Percentiles rank a stretch among this genome's conserved stretches.
Evolutionary conservation across 1,140 invertebrate species (phyloP).

Genomic region (Delia radicum): DNA sequence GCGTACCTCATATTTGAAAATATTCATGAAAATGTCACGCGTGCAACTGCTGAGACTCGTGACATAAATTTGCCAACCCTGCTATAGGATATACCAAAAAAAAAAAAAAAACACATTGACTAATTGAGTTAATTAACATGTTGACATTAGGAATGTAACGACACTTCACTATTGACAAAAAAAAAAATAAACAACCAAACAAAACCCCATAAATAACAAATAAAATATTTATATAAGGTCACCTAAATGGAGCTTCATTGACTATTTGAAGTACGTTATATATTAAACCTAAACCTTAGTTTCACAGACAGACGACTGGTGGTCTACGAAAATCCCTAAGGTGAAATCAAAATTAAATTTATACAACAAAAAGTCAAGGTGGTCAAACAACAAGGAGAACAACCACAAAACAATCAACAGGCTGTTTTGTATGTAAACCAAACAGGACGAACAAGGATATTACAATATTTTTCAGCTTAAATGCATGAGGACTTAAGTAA

Average conservation of each 20-base stretch:
- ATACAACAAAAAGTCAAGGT: not conserved
- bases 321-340: not conserved
- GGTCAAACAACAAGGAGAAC: not conserved
- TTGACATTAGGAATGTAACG: not conserved
- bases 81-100: too few species aligned
- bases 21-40: too few species aligned
- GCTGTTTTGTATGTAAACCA: not conserved
- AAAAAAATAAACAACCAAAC: too few species aligned
- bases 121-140: not conserved
- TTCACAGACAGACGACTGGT: not conserved
- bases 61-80: too few species aligned
- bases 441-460: not conserved
- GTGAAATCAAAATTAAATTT: not conserved
- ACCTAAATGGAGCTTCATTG: not conserved
- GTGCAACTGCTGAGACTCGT: too few species aligned
- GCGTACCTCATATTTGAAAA: too few species aligned
- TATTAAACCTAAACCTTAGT: not conserved
- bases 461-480: too few species aligned
- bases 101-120: not conserved
- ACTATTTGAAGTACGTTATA: not conserved
- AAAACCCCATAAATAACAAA: not conserved
- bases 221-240: not conserved
- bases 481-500: not conserved
- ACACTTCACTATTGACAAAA: too few species aligned
- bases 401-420: constrained; percentile 11